Base-by-base conservation (phyloP, 92 coral and sea anemone genomes). In the Virgularia gustaviana region DNA sequence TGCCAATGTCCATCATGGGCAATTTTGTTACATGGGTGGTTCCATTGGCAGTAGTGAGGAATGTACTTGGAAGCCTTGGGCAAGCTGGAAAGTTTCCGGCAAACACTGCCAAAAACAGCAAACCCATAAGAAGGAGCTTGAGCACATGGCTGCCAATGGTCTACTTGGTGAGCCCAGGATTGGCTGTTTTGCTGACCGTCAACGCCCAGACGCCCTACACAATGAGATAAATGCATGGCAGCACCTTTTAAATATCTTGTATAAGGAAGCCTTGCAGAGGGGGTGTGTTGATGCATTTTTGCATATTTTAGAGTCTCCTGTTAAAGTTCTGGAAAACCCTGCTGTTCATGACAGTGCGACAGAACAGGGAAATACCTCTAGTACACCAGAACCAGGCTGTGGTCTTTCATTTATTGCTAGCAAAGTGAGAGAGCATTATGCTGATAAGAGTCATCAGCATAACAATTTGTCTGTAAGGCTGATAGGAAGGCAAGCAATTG, bases 401-500 rank as follows among this genome's bases (percentile, higher is more conserved):
- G n/a, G n/a, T n/a, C n/a, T n/a, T n/a, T n/a, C n/a, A n/a, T n/a
- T n/a, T n/a, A n/a, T n/a, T n/a, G n/a, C n/a, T n/a, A n/a, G n/a
- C n/a, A n/a, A n/a, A n/a, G n/a, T n/a, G 5, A 75, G 60, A 37
- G 89, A 85, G 42, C 89, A 85, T 22, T 63, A 80, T 32, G 41
- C 43, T 43, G 84, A 84, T 51, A 61, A 74, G 20, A 66, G 63
- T 27, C 53, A 79, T 16, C 74, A 73, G 49, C 20, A 28, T 60
- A 84, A 79, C 16, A 84, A 84, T 28, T 44, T 84, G 2, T 27
- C 47, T 7, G 54, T 41, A 15, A 57, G 83, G n/a, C 60, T 85
- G 10, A 85, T 85, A 41, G 80, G 83, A 3, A 63, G 57, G 30
- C 82, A 84, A 45, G 88, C n/a, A n/a, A 72, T 78, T n/a, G 68